Evolutionary conservation across 2,888 invertebrate genomes (phyloP).

Genomic region (Lycocerus yunnanus): DNA sequence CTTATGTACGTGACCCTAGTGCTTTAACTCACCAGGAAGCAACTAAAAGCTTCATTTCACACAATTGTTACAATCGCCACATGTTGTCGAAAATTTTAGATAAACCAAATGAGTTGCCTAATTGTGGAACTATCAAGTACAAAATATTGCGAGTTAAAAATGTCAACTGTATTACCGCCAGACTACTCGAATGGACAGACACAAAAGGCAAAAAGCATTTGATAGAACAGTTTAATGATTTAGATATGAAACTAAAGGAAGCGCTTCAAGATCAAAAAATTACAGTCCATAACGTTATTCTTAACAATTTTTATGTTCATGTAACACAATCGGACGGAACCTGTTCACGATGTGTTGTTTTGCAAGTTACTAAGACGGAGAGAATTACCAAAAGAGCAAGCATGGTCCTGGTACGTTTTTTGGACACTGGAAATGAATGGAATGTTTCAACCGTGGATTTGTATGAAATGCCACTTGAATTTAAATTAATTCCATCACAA

Average conservation of each 20-base stretch:
- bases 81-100: constrained; percentile 61
- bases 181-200: constrained; percentile 57
- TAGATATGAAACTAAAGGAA: constrained; percentile 9
- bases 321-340: constrained; percentile 54
- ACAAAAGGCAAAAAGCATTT: constrained; percentile 34
- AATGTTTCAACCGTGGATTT: constrained; percentile 54
- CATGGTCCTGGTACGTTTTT: constrained; percentile 58
- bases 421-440: constrained; percentile 64
- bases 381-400: constrained; percentile 34
- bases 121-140: constrained; percentile 62
- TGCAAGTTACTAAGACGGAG: constrained; percentile 54
- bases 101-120: constrained; percentile 60
- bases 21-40: neutral
- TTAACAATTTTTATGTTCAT: constrained; percentile 65
- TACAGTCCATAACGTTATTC: constrained; percentile 50
- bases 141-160: constrained; percentile 62
- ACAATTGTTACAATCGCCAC: constrained; percentile 67
- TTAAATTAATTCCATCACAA: constrained; percentile 57
- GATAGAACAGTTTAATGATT: constrained; percentile 40
- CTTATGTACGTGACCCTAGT: neutral
- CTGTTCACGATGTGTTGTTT: constrained; percentile 63
- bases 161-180: constrained; percentile 66
- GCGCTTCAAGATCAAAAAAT: constrained; percentile 41
- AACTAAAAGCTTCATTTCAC: constrained; percentile 46
- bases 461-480: constrained; percentile 59